Evolutionary conservation across 2,888 invertebrate genomes (phyloP).

Genomic region (Chymomyza fuscimana): DNA sequence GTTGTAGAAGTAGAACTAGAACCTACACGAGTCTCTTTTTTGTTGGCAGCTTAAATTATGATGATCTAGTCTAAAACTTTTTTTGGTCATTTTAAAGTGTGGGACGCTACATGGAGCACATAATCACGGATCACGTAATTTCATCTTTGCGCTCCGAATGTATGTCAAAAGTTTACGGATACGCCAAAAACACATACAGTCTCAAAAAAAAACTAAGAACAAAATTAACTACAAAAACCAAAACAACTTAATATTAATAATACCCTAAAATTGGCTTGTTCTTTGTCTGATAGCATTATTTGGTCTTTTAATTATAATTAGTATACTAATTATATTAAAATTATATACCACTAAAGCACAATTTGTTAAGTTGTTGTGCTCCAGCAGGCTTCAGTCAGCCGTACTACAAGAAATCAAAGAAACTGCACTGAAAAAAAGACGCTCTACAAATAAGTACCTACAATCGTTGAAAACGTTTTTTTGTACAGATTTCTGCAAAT

Average conservation of each 20-base stretch:
- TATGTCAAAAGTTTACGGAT: slow-evolving; percentile 2
- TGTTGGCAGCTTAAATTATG: neutral
- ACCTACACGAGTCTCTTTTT: neutral
- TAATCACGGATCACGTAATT: neutral
- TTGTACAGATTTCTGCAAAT: too few species aligned
- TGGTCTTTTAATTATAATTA: slow-evolving; percentile 38
- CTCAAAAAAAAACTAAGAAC: neutral
- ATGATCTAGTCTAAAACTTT: neutral
- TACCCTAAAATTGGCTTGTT: neutral
- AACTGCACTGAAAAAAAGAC: slow-evolving; percentile 13
- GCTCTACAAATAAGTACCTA: neutral
- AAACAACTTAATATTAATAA: neutral
- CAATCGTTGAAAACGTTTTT: too few species aligned
- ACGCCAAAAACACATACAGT: neutral
- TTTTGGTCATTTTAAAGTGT: neutral
- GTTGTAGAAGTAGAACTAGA: slow-evolving; percentile 4
- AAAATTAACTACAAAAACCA: neutral
- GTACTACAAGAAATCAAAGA: neutral
- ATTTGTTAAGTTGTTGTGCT: neutral
- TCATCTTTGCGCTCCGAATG: neutral
- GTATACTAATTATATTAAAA: slow-evolving; percentile 48
- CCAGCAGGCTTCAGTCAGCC: neutral
- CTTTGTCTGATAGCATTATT: slow-evolving; percentile 17
- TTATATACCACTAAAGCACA: slow-evolving; percentile 29
- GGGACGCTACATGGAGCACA: neutral